Conservation (phyloP, 2,888 invertebrate genomes). For the Harpalus rufipes region DNA sequence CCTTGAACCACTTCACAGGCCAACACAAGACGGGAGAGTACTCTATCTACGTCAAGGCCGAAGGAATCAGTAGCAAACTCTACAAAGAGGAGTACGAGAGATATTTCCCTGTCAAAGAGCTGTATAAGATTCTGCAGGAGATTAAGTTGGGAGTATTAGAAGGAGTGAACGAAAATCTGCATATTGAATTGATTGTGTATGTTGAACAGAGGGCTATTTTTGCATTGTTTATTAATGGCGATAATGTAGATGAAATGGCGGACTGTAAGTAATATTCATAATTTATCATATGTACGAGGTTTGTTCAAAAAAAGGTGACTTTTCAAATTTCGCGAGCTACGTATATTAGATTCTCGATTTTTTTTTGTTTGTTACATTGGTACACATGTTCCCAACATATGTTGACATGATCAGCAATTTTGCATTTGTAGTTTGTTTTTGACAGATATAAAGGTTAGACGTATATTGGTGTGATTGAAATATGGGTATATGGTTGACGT, state of each 20-base stretch:
- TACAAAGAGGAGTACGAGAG: conserved; percentile 43
- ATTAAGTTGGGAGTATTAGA: conserved; percentile 15
- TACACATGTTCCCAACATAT: no score
- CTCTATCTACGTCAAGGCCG: conserved; percentile 51
- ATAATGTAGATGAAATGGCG: conserved; percentile 57
- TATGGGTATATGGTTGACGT: no score
- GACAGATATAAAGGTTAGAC: no score
- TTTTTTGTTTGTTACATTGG: no score
- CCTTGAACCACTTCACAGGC: conserved; percentile 48
- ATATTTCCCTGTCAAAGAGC: conserved; percentile 46
- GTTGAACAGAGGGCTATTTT: conserved; percentile 56
- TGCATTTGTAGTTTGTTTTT: no score
- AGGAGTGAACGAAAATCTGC: conserved; percentile 9
- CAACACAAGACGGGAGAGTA: conserved; percentile 44
- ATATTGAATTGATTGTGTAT: conserved; percentile 57
- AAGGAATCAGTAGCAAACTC: conserved; percentile 53
- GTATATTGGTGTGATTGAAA: no score
- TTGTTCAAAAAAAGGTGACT: no score
- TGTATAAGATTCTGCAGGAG: conserved; percentile 44
- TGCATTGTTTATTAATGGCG: conserved; percentile 50
- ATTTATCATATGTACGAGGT: no score
- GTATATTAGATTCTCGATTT: no score
- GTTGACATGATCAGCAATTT: no score
- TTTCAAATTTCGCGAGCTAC: no score
- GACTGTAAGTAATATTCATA: conserved; percentile 40